Percentiles rank a stretch among this genome's conserved stretches.
These are phyloP conservation scores for Dorcus parallelipipedus DNA, from an alignment of 2,888 invertebrate species.

Conservation along the genomic window DNA sequence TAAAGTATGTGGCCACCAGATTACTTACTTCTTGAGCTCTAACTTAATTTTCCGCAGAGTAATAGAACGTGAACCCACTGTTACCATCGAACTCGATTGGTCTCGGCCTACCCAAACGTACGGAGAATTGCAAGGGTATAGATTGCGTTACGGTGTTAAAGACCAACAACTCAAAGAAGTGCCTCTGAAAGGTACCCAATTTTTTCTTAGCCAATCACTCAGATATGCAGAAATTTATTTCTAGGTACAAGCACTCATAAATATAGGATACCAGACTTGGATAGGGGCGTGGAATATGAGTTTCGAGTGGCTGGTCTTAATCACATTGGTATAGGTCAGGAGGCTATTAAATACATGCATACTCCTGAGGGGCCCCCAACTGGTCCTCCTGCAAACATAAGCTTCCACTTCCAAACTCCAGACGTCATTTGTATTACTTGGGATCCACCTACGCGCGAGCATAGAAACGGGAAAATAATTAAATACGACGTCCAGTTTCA, in stretches of 20 bases:
- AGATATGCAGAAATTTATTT: neutral
- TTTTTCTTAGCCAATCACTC: neutral
- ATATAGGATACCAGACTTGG: constrained; percentile 75
- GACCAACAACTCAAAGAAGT: constrained; percentile 75
- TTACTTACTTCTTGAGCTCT: neutral
- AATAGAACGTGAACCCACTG: constrained; percentile 80
- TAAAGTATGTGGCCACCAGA: constrained; percentile 60
- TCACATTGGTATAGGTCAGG: constrained; percentile 91
- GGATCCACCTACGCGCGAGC: constrained; percentile 81
- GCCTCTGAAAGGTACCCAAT: constrained; percentile 56
- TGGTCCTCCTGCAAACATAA: constrained; percentile 82
- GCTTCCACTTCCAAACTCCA: constrained; percentile 85
- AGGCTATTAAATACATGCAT: constrained; percentile 83
- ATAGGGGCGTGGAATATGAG: constrained; percentile 93
- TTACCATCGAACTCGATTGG: constrained; percentile 92
- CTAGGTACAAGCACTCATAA: constrained; percentile 60
- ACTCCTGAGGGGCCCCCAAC: constrained; percentile 94
- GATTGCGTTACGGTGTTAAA: constrained; percentile 82
- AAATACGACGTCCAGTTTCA: constrained; percentile 92
- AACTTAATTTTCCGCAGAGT: constrained; percentile 56
- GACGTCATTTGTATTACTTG: constrained; percentile 88
- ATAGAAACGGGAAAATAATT: constrained; percentile 91
- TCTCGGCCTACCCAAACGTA: constrained; percentile 83
- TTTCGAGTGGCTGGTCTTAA: constrained; percentile 96
- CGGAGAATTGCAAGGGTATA: constrained; percentile 83